Conservation (phyloP, 1,140 invertebrate species). For the Brachystomella parvula region DNA sequence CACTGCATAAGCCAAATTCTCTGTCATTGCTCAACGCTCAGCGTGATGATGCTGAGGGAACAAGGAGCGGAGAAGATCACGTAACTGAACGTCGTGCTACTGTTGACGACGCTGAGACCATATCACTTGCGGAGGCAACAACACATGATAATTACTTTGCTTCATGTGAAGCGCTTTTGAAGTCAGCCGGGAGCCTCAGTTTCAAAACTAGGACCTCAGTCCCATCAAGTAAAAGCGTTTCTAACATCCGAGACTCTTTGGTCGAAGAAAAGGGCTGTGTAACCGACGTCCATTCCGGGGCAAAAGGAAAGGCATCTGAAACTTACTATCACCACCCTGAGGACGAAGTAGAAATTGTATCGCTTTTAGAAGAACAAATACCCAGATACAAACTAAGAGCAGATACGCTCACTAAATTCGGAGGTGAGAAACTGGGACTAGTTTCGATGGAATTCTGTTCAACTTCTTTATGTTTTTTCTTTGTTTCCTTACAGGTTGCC, state of each 20-base stretch:
- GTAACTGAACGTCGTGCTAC: not conserved
- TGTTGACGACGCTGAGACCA: not conserved
- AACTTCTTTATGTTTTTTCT: not conserved
- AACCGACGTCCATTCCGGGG: constrained; percentile 26
- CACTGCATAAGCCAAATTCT: constrained; percentile 27
- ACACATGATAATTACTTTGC: not conserved
- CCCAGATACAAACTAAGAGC: constrained; percentile 86
- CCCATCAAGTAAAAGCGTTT: constrained; percentile 30
- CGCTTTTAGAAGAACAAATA: constrained; percentile 87
- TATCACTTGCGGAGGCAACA: not conserved
- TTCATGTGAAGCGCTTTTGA: not conserved
- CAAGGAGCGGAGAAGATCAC: constrained; percentile 26
- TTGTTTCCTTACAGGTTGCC: constrained; percentile 63
- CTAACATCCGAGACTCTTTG: constrained; percentile 21
- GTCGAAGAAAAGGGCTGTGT: constrained; percentile 26
- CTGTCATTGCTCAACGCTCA: constrained; percentile 14
- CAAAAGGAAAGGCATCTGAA: constrained; percentile 30
- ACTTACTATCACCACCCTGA: constrained; percentile 71
- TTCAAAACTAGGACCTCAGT: constrained; percentile 12
- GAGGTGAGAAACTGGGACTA: constrained; percentile 52
- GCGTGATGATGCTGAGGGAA: constrained; percentile 31
- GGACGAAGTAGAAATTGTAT: constrained; percentile 83
- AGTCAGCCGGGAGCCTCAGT: not conserved
- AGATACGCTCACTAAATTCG: constrained; percentile 87
- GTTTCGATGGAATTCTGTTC: not conserved